A percentile compares a stretch with the other conserved stretches of the same genome.
These are phyloP conservation scores for Scomber colias DNA, from an alignment of 2,113 vertebrate species.

Conservation along the genomic window DNA sequence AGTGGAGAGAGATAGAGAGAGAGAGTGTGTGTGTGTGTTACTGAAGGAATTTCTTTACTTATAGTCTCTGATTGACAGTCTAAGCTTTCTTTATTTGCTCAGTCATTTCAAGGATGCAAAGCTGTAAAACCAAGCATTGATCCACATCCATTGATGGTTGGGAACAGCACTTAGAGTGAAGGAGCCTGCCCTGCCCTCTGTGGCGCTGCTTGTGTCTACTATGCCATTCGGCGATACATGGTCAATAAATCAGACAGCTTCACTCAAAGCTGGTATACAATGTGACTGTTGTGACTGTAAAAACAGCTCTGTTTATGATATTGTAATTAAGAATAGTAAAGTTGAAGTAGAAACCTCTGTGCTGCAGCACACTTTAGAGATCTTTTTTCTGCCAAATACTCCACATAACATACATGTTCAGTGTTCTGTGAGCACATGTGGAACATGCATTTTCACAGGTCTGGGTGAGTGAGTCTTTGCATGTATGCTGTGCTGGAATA, in stretches of 20 bases:
- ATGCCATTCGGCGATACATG: not conserved
- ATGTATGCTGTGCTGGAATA: slow-evolving; percentile 2
- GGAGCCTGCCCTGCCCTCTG: slow-evolving; percentile 67
- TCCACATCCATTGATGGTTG: slow-evolving; percentile 72
- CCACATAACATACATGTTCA: not conserved
- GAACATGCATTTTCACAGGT: not conserved
- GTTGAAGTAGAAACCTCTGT: not conserved
- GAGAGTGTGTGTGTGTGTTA: slow-evolving; percentile 24
- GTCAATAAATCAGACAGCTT: slow-evolving; percentile 34
- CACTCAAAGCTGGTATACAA: slow-evolving; percentile 20
- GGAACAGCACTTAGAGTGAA: slow-evolving; percentile 74
- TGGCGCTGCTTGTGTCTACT: slow-evolving; percentile 58
- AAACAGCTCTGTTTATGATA: slow-evolving; percentile 31
- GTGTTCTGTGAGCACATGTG: too few relatives aligned
- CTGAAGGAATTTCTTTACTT: slow-evolving; percentile 71
- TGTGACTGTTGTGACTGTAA: not conserved
- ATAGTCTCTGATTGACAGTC: slow-evolving; percentile 69
- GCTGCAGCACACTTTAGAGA: not conserved
- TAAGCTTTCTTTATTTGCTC: slow-evolving; percentile 59
- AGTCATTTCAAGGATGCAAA: slow-evolving; percentile 72
- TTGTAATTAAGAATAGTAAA: slow-evolving; percentile 14
- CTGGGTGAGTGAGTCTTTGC: not conserved
- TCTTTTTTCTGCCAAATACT: not conserved
- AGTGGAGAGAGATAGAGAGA: not conserved
- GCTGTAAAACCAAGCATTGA: slow-evolving; percentile 78